Evolutionary conservation across 2,888 invertebrate genomes (phyloP), one percentile per base, ranked within the genome.

Genomic region (Ernsta delagoae): DNA sequence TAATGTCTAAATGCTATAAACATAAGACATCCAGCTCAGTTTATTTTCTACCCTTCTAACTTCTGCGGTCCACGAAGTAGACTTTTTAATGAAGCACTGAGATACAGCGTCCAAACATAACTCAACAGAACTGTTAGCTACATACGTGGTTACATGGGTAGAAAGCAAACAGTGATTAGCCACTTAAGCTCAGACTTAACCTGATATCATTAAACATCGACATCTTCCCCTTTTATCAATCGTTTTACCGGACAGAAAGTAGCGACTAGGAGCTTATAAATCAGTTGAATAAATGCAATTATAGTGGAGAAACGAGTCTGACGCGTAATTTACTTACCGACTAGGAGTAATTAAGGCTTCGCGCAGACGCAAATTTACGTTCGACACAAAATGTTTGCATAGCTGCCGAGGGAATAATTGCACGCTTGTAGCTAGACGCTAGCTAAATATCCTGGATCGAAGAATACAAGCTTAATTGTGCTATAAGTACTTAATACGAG

Each of bases 351-450:
- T 80, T 79, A 79, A 77, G 77, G 79, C 72, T 71, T 73, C 69
- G 73, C 72, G 70, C 73, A 71, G 72, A 73, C 72, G 71, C 72
- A 75, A 83, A 83, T 82, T 83, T 82, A 80, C 79, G 75, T 80
- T 79, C 75, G 74, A 76, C 78, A 75, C 71, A 77, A 75, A 82
- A 79, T 77, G 77, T 76, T 83, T 78, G 79, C 78, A 73, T 74
- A 75, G 75, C 77, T 75, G 79, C 75, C 77, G 71, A 76, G 77
- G 64, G 75, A 74, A 77, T 82, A 83, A 79, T 83, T 81, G 78
- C 76, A 72, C 61, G 75, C n/a, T n/a, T n/a, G n/a, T n/a, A n/a
- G n/a, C n/a, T n/a, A n/a, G n/a, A n/a, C n/a, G n/a, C n/a, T n/a
- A n/a, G n/a, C n/a, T n/a, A n/a, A n/a, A n/a, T 24, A 24, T 24